Evolutionary conservation across 2,113 vertebrate genomes (phyloP), one percentile per base, ranked within the genome.

Genomic region (Paramisgurnus dabryanus): DNA sequence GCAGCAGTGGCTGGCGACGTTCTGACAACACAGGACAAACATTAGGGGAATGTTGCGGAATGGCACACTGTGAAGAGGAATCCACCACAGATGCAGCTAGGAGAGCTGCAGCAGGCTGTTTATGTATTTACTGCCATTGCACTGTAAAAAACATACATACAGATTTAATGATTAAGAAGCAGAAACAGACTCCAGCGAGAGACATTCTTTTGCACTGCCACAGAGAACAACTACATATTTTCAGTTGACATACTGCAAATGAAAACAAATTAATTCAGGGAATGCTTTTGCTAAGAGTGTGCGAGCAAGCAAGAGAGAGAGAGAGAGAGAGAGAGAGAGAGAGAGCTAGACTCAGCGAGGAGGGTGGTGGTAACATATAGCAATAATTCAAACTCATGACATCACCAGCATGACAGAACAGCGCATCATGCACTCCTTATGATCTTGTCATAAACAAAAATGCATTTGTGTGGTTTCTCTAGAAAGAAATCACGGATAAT

Each of bases 251-350:
- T 87, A 89, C 85, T 85, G 85, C 88, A 89, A 91, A 91, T 88
- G 85, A 91, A 91, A 91, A 91, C 88, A 90, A 89, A 91, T 91
- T 86, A 91, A 91, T 91, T 89, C 89, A 89, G 85, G 76, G 83
- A 84, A 83, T 87, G 86, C 55, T 58, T 58, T 17, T 18, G 55
- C 61, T 71, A 74, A 60, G 74, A 74, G 60, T 63, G 79, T 67
- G 79, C 34, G 17, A 72, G 43, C 60, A 57, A 53, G 69, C 69
- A 39, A 49, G 64, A 43, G 67, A 60, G 72, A 27, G 45, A 53
- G 45, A 63, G 66, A 65, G 60, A 72, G 18, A 34, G 27, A 34
- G 27, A 34, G 22, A 72, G 69, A 67, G 60, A 45, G 47, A 45
- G 50, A 67, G 68, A 34, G 67, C 22, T 39, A 41, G 47, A 39